phyloP scores from a whole-genome alignment of 2,888 invertebrate genomes.

The Lordiphosa fenestrarum region DNA sequence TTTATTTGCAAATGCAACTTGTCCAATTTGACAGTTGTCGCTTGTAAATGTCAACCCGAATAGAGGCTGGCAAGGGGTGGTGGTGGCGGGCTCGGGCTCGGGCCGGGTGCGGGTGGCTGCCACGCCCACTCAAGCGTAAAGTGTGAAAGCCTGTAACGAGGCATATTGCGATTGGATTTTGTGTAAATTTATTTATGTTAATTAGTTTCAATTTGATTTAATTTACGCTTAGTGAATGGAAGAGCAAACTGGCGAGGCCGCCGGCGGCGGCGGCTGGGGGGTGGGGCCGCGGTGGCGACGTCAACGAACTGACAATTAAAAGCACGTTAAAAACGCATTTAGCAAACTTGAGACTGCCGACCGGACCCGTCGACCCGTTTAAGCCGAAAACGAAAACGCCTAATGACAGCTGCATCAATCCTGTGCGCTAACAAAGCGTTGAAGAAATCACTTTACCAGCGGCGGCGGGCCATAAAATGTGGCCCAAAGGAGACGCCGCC shows the following conservation, averaged over 20 bases:
- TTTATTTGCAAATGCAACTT: slow-evolving; percentile 73
- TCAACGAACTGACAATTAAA: slow-evolving; percentile 73
- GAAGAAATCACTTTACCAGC: slow-evolving; percentile 79
- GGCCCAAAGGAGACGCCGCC: slow-evolving; percentile 58
- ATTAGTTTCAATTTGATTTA: slow-evolving; percentile 74
- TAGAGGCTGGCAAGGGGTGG: background rate
- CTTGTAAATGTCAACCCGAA: slow-evolving; percentile 52
- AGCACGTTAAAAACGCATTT: slow-evolving; percentile 79
- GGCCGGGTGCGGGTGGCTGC: slow-evolving; percentile 1
- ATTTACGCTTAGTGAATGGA: slow-evolving; percentile 43
- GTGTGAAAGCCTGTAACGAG: slow-evolving; percentile 71
- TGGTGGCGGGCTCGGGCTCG: background rate
- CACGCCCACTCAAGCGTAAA: slow-evolving; percentile 59
- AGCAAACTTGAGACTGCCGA: slow-evolving; percentile 38
- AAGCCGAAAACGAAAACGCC: slow-evolving; percentile 65
- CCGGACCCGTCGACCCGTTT: slow-evolving; percentile 47
- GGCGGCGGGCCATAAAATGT: slow-evolving; percentile 60
- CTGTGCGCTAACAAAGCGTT: slow-evolving; percentile 78
- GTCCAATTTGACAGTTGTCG: slow-evolving; percentile 72
- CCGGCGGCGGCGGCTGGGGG: background rate
- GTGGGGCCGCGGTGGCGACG: slow-evolving; percentile 5
- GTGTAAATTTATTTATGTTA: slow-evolving; percentile 73
- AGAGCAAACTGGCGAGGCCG: slow-evolving; percentile 22
- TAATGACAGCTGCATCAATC: slow-evolving; percentile 77
- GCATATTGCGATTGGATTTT: slow-evolving; percentile 71